Conservation (phyloP, 2,797 vertebrate genomes). For the Falco berigora region DNA sequence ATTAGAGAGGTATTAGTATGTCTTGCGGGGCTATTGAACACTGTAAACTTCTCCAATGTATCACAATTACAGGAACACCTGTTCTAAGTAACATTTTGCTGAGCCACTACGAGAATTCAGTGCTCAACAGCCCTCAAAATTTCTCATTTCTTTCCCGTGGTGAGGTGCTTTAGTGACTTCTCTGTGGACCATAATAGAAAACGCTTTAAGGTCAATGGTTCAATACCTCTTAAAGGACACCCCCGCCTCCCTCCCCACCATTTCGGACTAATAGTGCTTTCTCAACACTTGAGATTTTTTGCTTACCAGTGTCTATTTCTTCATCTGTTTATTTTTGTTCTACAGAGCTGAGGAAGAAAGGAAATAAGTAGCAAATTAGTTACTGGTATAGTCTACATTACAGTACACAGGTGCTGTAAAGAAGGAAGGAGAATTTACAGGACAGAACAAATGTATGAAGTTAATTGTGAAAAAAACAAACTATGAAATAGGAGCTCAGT, state of each 20-base stretch:
- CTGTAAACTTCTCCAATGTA: conserved; percentile 16
- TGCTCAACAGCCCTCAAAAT: conserved; percentile 79
- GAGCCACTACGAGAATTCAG: conserved; percentile 60
- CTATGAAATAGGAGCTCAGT: background rate
- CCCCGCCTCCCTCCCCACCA: too few species aligned
- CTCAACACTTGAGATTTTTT: background rate
- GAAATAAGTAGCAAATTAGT: background rate
- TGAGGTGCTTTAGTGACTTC: conserved; percentile 62
- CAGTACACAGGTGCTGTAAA: background rate
- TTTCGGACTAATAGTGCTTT: background rate
- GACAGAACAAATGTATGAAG: background rate
- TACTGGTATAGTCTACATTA: background rate
- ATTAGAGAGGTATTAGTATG: conserved; percentile 19
- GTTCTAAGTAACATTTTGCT: conserved; percentile 70
- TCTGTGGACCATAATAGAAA: conserved; percentile 58
- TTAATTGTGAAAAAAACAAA: background rate
- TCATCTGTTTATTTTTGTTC: background rate
- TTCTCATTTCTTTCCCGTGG: conserved; percentile 79
- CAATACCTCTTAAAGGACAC: conserved; percentile 32
- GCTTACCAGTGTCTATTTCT: background rate
- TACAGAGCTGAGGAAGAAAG: background rate
- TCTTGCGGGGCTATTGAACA: conserved; percentile 43
- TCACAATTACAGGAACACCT: conserved; percentile 69
- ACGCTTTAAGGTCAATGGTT: conserved; percentile 61
- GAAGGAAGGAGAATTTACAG: background rate